Evolutionary conservation across 2,888 invertebrate species (phyloP), one percentile per base, ranked within the genome.

Genomic region (Macroteleia sp.): DNA sequence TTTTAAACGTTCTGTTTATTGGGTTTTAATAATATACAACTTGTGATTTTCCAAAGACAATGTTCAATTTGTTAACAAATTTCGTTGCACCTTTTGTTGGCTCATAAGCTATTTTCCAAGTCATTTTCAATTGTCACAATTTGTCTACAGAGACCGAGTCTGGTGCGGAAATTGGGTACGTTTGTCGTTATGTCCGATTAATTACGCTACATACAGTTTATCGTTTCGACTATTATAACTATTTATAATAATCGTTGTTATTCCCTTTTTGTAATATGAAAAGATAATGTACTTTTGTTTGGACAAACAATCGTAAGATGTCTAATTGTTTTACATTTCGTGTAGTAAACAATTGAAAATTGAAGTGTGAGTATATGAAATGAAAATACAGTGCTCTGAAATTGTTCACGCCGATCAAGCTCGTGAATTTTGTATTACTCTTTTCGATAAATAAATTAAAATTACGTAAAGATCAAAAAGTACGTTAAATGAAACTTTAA

Each of bases 171-270:
- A 69, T 70, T 70, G 50, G 52, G 12, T 19, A 52, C 57, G 48
- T 57, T 69, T 57, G 57, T 57, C 67, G 48, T 57, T 57, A 57
- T 8, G 69, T 57, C 41, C 57, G 48, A 69, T 69, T 57, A 50
- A 69, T 57, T 46, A 12, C 25, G 32, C n/a, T 30, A 14, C 3
- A 16, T 30, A 46, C 28, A 28, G 41, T 50, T 56, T 36, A 48
- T 28, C 56, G 56, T 46, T 52, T 44, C 64, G 12, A 28, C 1
- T 32, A 17, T 50, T 50, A 62, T n/a, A 52, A 36, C 9, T 52
- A 32, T 50, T 50, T 32, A 52, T 10, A 22, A 28, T 30, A 36
- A 30, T 36, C 20, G 16, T 25, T 44, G n/a, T 56, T 36, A 10
- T n/a, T n/a, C n/a, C n/a, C n/a, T n/a, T n/a, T n/a, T n/a, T n/a